A percentile compares a stretch with the other conserved stretches of the same genome.
phyloP scores from a whole-genome alignment of 1,140 invertebrate genomes.

The Cepaea nemoralis region DNA sequence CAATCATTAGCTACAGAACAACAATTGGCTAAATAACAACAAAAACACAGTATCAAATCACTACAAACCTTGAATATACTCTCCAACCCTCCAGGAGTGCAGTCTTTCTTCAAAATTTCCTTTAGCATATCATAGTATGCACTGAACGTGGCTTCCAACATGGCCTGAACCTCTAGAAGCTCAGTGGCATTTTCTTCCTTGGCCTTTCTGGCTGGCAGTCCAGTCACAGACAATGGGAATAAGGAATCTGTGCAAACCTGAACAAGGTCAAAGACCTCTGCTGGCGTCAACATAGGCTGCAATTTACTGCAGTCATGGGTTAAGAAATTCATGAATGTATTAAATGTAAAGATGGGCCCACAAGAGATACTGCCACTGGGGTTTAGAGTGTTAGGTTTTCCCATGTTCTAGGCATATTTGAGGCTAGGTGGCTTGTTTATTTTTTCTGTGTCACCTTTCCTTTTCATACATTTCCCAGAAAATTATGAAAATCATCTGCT shows the following conservation, averaged over 20 bases:
- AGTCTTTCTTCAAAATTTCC: slow-evolving; percentile 80
- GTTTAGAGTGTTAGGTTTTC: no score
- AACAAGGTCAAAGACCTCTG: slow-evolving; percentile 73
- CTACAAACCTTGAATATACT: slow-evolving; percentile 78
- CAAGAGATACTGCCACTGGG: no score
- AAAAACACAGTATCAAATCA: no score
- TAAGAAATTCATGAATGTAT: background rate
- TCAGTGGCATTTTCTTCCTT: slow-evolving; percentile 61
- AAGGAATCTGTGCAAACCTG: slow-evolving; percentile 71
- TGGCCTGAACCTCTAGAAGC: slow-evolving; percentile 53
- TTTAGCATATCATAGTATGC: slow-evolving; percentile 74
- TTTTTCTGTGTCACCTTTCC: no score
- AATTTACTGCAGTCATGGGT: slow-evolving; percentile 72
- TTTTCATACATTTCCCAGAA: no score
- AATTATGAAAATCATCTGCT: no score
- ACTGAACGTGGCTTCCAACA: slow-evolving; percentile 62
- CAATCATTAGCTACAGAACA: no score
- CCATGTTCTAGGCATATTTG: no score
- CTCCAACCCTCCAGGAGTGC: slow-evolving; percentile 80
- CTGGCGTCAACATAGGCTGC: slow-evolving; percentile 73
- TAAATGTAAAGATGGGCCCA: no score
- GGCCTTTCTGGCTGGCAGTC: slow-evolving; percentile 51
- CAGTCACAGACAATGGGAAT: slow-evolving; percentile 65
- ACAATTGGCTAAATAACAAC: no score
- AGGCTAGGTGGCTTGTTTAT: no score